Base-by-base conservation (phyloP, 2,797 vertebrate genomes). In the Eulemur rubriventer region DNA sequence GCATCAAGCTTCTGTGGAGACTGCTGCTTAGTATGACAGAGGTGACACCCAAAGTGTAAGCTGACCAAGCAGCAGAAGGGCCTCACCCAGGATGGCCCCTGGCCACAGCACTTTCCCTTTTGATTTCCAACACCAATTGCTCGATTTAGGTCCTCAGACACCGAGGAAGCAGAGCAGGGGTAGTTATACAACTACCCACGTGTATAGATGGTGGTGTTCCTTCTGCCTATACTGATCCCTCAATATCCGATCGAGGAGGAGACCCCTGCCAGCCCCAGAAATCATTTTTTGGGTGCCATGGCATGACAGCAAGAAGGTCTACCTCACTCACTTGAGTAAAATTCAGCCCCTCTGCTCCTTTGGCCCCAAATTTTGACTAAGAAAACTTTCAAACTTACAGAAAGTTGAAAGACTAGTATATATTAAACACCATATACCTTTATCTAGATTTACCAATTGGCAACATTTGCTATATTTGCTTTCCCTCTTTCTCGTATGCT, bases 81-180 rank as follows among this genome's bases (percentile, higher is more conserved):
- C 72, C n/a, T 38, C 43, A 1, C 2, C 38, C 20, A 13, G 30
- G 59, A 50, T 22, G 11, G 26, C 50, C 3, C 1, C 7, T 0
- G 5, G 30, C 92, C 48, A 0, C 10, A 17, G 17, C 35, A 2
- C 18, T 20, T 48, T 76, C 30, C 59, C 63, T 46, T 59, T 76
- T 4, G 17, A 75, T 48, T 63, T 93, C 59, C 5, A 28, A 26
- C 86, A 48, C 16, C 2, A 0, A 1, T 13, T 12, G 33, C 84
- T 79, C 78, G 24, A 7, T 28, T 57, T 22, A 69, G 69, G 70
- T 50, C 48, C n/a, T 82, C 61, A 35, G 67, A 14, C 7, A 7
- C 46, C 4, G 33, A 72, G 91, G 38, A 50, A 14, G 65, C 4
- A 43, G 38, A 48, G 2, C 2, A 6, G 0, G 17, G 13, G 43